Percentiles rank a stretch among this genome's conserved stretches.
phyloP scores from a whole-genome alignment of 2,113 vertebrate genomes.

The Barnardius zonarius region DNA sequence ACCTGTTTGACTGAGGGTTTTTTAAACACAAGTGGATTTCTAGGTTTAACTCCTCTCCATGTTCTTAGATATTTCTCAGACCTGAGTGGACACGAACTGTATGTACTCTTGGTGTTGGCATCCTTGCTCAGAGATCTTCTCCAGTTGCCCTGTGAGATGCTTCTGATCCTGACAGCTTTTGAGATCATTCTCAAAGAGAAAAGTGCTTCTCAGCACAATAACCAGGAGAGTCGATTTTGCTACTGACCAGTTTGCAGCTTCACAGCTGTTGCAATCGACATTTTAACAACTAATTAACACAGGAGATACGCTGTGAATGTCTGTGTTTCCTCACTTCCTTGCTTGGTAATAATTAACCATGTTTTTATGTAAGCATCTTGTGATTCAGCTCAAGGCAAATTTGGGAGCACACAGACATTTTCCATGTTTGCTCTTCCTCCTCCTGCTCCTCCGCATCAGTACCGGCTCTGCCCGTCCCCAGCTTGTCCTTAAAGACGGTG shows the following conservation, averaged over 20 bases:
- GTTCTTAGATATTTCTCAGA: neutral
- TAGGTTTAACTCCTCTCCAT: neutral
- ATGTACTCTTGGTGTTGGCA: neutral
- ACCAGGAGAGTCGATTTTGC: neutral
- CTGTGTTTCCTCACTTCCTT: neutral
- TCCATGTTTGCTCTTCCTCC: neutral
- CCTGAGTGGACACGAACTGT: neutral
- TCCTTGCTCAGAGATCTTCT: neutral
- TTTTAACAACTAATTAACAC: constrained; percentile 21
- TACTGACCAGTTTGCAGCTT: neutral
- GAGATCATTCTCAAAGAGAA: neutral
- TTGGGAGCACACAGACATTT: neutral
- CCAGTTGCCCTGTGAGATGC: neutral
- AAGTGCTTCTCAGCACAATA: neutral
- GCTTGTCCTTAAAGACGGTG: accelerated
- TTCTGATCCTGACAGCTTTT: neutral
- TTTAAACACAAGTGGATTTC: neutral
- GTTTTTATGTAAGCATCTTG: neutral
- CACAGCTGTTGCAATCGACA: neutral
- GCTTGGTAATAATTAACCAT: neutral
- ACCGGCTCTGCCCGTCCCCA: neutral
- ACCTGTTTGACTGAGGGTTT: neutral
- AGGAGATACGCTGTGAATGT: neutral
- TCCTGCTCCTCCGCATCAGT: neutral
- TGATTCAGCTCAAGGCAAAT: neutral